These are phyloP conservation scores for Formicarius rufipectus DNA, from an alignment of 2,113 vertebrate genomes.

Conservation along the genomic window DNA sequence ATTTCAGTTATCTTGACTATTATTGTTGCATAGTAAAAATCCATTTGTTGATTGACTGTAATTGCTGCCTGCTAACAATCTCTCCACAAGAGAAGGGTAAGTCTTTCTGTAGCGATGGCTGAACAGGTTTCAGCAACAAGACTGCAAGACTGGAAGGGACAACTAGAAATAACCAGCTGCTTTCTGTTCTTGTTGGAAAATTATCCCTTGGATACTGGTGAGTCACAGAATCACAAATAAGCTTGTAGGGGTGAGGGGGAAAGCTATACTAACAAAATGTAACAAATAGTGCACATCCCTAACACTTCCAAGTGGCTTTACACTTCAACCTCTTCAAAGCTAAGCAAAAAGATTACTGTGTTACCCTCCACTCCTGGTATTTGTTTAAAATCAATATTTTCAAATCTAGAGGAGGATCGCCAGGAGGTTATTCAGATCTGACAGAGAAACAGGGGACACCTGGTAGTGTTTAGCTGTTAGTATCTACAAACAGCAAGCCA, in stretches of 20 bases:
- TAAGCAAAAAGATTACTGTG: background rate
- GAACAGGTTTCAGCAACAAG: background rate
- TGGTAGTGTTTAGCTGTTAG: background rate
- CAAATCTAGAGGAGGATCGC: background rate
- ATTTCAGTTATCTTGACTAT: background rate
- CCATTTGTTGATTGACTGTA: background rate
- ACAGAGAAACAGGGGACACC: background rate
- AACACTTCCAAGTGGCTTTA: background rate
- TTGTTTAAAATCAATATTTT: background rate
- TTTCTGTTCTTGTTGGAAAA: background rate
- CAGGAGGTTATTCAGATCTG: background rate
- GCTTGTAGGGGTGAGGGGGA: fast-evolving
- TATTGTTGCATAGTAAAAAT: background rate
- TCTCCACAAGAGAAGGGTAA: background rate
- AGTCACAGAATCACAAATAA: background rate
- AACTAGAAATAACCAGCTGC: background rate
- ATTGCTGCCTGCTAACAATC: background rate
- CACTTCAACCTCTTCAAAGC: background rate
- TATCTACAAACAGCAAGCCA: background rate
- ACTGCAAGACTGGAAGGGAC: background rate
- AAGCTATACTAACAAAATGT: background rate
- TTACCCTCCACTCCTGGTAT: fast-evolving
- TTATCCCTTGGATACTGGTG: background rate
- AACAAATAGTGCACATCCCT: background rate
- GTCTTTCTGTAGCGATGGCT: background rate